phyloP scores from a whole-genome alignment of 2,797 vertebrate species.

The Paratrypauchen microcephalus region DNA sequence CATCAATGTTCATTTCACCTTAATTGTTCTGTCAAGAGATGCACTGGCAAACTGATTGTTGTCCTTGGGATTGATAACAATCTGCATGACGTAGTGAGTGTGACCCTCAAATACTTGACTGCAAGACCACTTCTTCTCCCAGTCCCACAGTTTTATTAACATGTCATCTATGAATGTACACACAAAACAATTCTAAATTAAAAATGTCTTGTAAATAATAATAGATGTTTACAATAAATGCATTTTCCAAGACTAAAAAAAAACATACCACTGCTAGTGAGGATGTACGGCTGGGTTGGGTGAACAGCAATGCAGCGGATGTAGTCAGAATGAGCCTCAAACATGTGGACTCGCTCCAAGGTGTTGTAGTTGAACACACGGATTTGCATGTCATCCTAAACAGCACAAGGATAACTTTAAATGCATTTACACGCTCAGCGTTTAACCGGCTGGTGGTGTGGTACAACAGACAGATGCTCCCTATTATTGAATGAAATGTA shows the following conservation, averaged over 20 bases:
- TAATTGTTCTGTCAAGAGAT: constrained; percentile 92
- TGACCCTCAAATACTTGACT: constrained; percentile 95
- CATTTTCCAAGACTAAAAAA: neutral
- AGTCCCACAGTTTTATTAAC: constrained; percentile 96
- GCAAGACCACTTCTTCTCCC: constrained; percentile 95
- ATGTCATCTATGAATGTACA: constrained; percentile 84
- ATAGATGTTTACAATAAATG: no score
- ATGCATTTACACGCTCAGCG: neutral
- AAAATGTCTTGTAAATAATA: neutral
- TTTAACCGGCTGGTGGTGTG: neutral
- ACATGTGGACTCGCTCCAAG: constrained; percentile 92
- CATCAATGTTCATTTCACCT: constrained; percentile 71
- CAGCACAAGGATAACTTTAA: neutral
- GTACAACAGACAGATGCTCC: neutral
- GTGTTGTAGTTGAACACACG: constrained; percentile 96
- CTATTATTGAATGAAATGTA: neutral
- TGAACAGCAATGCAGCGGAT: constrained; percentile 95
- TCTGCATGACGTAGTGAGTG: constrained; percentile 97
- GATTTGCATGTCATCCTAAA: constrained; percentile 94
- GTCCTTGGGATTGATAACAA: constrained; percentile 95
- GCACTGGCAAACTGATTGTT: constrained; percentile 97
- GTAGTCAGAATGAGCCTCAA: constrained; percentile 93
- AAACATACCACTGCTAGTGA: constrained; percentile 90
- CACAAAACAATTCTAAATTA: neutral
- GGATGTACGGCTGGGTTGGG: constrained; percentile 91